phyloP scores from a whole-genome alignment of 2,797 vertebrate species.

The Silurus aristotelis region DNA sequence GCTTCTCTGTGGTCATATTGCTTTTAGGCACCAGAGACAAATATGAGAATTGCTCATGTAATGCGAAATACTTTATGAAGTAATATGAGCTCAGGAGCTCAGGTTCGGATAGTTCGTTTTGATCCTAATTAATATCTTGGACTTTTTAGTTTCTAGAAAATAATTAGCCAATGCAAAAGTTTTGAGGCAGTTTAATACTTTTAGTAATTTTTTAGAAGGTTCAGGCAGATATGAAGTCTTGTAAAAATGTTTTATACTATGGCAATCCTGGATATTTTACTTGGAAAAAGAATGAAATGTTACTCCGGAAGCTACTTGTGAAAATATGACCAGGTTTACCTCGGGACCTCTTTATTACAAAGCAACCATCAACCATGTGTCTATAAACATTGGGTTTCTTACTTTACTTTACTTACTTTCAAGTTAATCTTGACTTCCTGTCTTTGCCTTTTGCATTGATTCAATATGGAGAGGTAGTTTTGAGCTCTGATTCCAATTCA shows the following conservation, averaged over 20 bases:
- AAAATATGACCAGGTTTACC: neutral
- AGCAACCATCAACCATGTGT: neutral
- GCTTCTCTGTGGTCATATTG: conserved; percentile 6
- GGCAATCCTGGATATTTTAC: no score
- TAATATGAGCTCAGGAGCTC: conserved; percentile 15
- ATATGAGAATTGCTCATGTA: neutral
- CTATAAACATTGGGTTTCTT: neutral
- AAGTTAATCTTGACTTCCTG: no score
- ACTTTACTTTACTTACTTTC: no score
- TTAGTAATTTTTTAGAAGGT: neutral
- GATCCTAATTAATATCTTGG: neutral
- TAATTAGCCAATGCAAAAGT: no score
- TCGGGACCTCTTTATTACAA: neutral
- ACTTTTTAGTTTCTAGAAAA: neutral
- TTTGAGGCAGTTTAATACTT: neutral
- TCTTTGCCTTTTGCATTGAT: no score
- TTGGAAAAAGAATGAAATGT: neutral
- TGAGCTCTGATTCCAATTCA: no score
- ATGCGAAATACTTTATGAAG: conserved; percentile 5
- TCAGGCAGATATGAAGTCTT: neutral
- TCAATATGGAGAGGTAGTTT: no score
- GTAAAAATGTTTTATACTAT: neutral
- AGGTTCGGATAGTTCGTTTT: neutral
- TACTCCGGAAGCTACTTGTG: neutral
- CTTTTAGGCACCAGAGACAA: conserved; percentile 6